These are phyloP conservation scores for Melanophora roralis DNA, from an alignment of 2,888 invertebrate species.

Conservation along the genomic window DNA sequence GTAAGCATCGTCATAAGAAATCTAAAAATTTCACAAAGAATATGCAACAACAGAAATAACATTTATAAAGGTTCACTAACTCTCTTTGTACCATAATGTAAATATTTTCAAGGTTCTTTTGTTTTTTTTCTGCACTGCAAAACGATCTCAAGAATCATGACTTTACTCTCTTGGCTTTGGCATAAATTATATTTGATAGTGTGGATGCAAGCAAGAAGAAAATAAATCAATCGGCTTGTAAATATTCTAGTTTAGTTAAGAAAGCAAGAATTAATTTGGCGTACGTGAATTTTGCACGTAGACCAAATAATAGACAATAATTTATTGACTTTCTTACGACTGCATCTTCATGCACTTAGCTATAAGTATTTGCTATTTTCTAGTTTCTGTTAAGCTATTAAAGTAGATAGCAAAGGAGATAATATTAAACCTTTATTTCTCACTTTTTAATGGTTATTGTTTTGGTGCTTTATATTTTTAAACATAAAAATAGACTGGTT, in stretches of 20 bases:
- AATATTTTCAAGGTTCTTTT: slow-evolving; percentile 36
- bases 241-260: background rate
- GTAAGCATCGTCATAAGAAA: slow-evolving; percentile 7
- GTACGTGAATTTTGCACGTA: slow-evolving; percentile 54
- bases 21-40: slow-evolving; percentile 9
- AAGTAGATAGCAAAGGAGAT: no score
- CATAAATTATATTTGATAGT: background rate
- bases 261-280: background rate
- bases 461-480: no score
- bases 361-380: background rate
- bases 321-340: background rate
- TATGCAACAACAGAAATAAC: background rate
- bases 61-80: slow-evolving; percentile 31
- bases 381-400: background rate
- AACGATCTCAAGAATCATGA: background rate
- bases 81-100: background rate
- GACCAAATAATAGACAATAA: background rate
- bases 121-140: background rate
- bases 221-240: background rate
- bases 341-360: background rate
- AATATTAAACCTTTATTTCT: no score
- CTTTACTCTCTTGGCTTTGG: background rate
- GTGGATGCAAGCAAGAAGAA: background rate
- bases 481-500: no score
- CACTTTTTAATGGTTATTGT: no score